phyloP scores from a whole-genome alignment of 2,888 invertebrate genomes.

The Smittia aterrima region DNA sequence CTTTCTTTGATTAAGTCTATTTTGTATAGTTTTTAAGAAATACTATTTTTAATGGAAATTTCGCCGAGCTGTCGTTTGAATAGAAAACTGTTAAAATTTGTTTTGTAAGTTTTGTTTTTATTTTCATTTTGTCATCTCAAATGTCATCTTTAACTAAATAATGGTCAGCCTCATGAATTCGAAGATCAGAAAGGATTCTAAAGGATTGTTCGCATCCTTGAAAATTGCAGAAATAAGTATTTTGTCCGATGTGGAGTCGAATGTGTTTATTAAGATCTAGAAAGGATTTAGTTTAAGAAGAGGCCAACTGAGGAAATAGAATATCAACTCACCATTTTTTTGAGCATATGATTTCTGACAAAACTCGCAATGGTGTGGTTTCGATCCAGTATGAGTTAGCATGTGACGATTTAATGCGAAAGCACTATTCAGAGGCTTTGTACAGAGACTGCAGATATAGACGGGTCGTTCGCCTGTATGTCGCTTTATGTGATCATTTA shows the following conservation, averaged over 20 bases:
- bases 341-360: neutral
- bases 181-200: neutral
- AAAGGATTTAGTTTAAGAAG: too few species aligned
- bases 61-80: too few species aligned
- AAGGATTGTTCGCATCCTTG: neutral
- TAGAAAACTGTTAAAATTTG: neutral
- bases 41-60: too few species aligned
- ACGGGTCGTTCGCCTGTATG: neutral
- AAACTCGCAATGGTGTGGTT: neutral
- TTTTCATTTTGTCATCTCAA: neutral
- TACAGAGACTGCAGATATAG: neutral
- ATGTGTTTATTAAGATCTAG: constrained; percentile 4
- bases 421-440: neutral
- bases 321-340: neutral
- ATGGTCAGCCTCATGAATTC: neutral
- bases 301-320: too few species aligned
- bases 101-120: neutral
- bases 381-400: neutral
- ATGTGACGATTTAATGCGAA: neutral
- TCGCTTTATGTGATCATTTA: neutral
- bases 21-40: too few species aligned
- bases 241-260: neutral
- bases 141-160: neutral
- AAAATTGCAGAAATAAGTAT: constrained; percentile 6
- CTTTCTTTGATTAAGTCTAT: too few species aligned